Evolutionary conservation across 2,888 invertebrate species (phyloP), one percentile per base, ranked within the genome.

Genomic region (Agrochola circellaris): DNA sequence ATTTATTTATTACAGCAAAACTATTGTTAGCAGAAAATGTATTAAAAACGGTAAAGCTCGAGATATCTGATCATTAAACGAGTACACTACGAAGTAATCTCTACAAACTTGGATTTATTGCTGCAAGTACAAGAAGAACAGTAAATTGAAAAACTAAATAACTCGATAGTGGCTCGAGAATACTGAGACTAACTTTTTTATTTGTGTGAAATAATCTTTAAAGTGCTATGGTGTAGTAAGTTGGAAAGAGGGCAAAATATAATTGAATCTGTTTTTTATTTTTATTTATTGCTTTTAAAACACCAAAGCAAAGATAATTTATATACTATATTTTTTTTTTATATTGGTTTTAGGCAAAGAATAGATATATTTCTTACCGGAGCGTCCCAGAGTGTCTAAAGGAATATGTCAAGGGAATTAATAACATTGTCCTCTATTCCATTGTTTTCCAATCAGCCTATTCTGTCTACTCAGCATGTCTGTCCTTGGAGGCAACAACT

Each of bases 131-230:
- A 26, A 74, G 75, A 45, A 65, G 64, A 72, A 79, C 77, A 45
- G 11, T 68, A 60, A 82, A 86, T 79, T 76, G 74, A 83, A 84
- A 80, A 84, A 76, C 62, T 79, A 79, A 79, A 76, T 72, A 83
- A 86, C 68, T 79, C 56, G n/a, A 58, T 61, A 60, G 58, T 42
- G 48, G 8, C 38, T n/a, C 26, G 45, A 62, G 64, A 62, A 42
- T 26, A 64, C 60, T 26, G 65, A 66, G 51, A 67, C 30, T 38
- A 58, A 69, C 23, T 60, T 71, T 65, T 68, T 73, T 23, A 51
- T 67, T 71, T 58, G 13, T 45, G 9, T 60, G 26, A 48, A 61
- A 23, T 9, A 45, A 15, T 58, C 1, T 45, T 54, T 54, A 7
- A 48, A 80, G 65, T 48, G 13, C 7, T 58, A 6, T 73, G 13